Base-by-base conservation (phyloP, 2,113 vertebrate species). In the Plotosus lineatus region DNA sequence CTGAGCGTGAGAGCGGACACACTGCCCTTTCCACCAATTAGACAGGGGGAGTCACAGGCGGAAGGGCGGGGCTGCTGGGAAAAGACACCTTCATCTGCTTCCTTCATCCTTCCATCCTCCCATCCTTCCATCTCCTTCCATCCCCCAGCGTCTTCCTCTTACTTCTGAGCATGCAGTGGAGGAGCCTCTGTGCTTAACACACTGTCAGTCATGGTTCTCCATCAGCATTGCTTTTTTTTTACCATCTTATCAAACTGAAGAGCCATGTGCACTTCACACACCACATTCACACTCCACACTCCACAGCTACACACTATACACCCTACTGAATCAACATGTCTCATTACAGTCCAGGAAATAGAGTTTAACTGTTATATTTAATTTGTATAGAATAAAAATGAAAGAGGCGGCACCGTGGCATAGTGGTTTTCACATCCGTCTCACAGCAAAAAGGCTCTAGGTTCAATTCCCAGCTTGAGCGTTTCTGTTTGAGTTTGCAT, bases 11-110 rank as follows among this genome's bases (percentile, higher is more conserved):
- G 80, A 42, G 56, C 76, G 87, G 90, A 89, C 89, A 85, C 89
- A 89, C 89, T 92, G 91, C 91, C 92, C 91, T 92, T 91, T 92
- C 92, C 90, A 90, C 90, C 93, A 93, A 94, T 94, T 93, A 94
- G 91, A 93, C 88, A 81, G 79, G 83, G 83, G 88, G 69, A 51
- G 28, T 48, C 87, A 86, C 86, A 89, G 88, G 86, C 80, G 63
- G 63, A 89, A 88, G 89, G 88, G 88, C 87, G 69, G 71, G n/a
- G 56, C 50, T 68, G 78, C 65, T 55, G 80, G 73, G 53, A 89
- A 89, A 84, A 85, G 85, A 81, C 86, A 76, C 86, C 88, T 89
- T 91, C 90, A 92, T 93, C 88, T 86, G 71, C 83, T 85, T 82
- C 81, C 86, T 82, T 81, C 81, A 86, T 86, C 75, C 86, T 33